Base-by-base conservation (phyloP, 2,113 vertebrate species). In the Dissostichus mawsoni region DNA sequence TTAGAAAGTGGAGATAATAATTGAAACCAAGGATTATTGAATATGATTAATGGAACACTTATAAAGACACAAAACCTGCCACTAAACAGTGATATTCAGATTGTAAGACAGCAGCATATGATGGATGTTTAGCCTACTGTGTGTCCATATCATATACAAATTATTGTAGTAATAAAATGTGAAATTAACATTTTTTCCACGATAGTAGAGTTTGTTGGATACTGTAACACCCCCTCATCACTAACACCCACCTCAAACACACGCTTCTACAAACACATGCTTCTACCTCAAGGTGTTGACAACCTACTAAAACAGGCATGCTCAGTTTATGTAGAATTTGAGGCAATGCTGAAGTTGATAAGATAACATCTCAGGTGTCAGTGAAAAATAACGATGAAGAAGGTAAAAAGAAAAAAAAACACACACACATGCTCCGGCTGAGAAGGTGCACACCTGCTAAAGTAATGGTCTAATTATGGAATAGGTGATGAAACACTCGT, bases 391-490 rank as follows among this genome's bases (percentile, higher is more conserved):
- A 58, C 51, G 36, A 41, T 41, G 36, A 41, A 41, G 36, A 41
- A 41, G 7, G 5, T 8, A 41, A 41, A 41, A 41, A 18, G 70
- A 51, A 4, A 0, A 20, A 76, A 78, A 64, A 81, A 67, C 25
- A n/a, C 41, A 18, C 64, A 80, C 83, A 82, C 82, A 81, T 81
- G 67, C 72, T 81, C 75, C 61, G 76, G 41, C 78, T 82, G 89
- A 76, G 91, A 93, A 89, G 80, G 92, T 81, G 76, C 78, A 79
- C 92, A 94, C 92, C 92, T 95, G 93, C 87, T 91, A 92, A 90
- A 93, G 88, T 94, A 94, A 93, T 95, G 87, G 77, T 95, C 93
- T 95, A 94, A 95, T 95, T 95, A 94, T 93, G 91, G 92, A 93
- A 92, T 88, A 94, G 92, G 92, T 93, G 93, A 91, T 88, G 92